phyloP scores from a whole-genome alignment of 2,113 vertebrate species.

The Seriola quinqueradiata region DNA sequence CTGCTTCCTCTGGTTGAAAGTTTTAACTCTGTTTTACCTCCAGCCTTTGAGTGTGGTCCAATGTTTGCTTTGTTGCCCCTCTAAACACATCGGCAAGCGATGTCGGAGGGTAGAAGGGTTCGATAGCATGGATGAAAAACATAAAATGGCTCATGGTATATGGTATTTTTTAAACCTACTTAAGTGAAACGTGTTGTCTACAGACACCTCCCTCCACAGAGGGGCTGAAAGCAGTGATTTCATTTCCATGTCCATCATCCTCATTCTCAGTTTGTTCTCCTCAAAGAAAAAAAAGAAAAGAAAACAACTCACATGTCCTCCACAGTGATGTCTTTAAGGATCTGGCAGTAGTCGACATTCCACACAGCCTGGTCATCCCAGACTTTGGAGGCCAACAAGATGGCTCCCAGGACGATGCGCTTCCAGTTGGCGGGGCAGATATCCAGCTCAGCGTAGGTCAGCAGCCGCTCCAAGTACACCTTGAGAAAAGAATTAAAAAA shows the following conservation, averaged over 20 bases:
- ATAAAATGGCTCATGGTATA: too few relatives aligned
- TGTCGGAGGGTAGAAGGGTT: too few relatives aligned
- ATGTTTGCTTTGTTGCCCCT: too few relatives aligned
- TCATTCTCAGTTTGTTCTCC: background rate
- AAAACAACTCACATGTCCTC: conserved; percentile 92
- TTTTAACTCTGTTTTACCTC: too few relatives aligned
- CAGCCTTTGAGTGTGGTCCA: too few relatives aligned
- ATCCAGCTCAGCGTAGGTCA: conserved; percentile 98
- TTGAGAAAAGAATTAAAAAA: conserved; percentile 50
- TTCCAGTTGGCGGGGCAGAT: conserved; percentile 99
- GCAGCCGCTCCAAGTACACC: conserved; percentile 97
- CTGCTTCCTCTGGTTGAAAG: too few relatives aligned
- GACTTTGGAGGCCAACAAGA: conserved; percentile 97
- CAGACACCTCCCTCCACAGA: background rate
- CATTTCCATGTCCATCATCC: background rate
- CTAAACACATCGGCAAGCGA: too few relatives aligned
- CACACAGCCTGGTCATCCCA: conserved; percentile 99
- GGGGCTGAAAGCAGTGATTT: background rate
- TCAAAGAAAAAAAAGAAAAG: background rate
- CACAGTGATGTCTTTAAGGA: conserved; percentile 95
- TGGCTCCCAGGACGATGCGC: conserved; percentile 95
- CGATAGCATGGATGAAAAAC: too few relatives aligned
- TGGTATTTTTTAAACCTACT: too few relatives aligned
- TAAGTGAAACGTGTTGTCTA: too few relatives aligned
- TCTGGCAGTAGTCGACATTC: conserved; percentile 99